These are phyloP conservation scores for Noturus placidus DNA, from an alignment of 2,113 vertebrate species.

Conservation along the genomic window DNA sequence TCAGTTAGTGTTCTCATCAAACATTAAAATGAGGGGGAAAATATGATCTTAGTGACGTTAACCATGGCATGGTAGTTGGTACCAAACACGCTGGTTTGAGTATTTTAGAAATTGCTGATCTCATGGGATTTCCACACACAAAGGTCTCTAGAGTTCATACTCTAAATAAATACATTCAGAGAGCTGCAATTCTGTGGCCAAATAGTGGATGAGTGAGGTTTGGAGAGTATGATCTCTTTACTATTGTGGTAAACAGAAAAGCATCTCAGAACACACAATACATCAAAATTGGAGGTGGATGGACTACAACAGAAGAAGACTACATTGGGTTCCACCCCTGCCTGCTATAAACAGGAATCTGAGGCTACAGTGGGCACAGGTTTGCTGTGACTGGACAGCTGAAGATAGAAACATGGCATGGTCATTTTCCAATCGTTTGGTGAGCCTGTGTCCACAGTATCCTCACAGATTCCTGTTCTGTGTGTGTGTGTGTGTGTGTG, in stretches of 20 bases:
- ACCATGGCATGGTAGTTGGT: background rate
- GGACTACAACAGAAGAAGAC: background rate
- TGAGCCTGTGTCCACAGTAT: background rate
- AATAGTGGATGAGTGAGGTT: background rate
- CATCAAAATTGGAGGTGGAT: background rate
- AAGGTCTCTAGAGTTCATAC: slow-evolving; percentile 45
- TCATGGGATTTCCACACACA: background rate
- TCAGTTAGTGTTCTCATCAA: background rate
- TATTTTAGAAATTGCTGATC: background rate
- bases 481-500: too few relatives aligned
- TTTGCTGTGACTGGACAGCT: background rate
- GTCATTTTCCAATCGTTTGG: background rate
- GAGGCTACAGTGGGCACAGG: background rate
- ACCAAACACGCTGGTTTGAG: background rate
- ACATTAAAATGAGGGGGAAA: background rate
- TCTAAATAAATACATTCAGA: background rate
- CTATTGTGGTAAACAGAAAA: background rate
- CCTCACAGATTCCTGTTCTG: background rate
- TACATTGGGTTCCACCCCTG: background rate
- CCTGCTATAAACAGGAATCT: too few relatives aligned
- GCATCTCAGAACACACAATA: background rate
- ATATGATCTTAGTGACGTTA: background rate
- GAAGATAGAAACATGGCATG: background rate
- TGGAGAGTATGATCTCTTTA: background rate
- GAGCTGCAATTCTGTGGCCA: background rate